These are phyloP conservation scores for Odontophorus gujanensis DNA, from an alignment of 2,113 vertebrate genomes.

Conservation along the genomic window DNA sequence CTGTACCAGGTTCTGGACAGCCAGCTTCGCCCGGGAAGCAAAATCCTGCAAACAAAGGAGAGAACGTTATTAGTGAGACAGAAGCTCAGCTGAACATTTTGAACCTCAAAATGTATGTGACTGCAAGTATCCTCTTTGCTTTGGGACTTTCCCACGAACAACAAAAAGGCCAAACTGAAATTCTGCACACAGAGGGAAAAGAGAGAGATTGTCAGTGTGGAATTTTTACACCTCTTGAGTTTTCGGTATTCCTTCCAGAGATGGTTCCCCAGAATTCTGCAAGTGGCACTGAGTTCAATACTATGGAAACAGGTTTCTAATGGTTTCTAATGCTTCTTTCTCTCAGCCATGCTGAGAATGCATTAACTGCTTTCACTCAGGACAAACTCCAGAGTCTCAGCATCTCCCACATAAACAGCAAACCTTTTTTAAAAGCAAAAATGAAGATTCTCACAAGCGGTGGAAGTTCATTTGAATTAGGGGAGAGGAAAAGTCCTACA, in stretches of 20 bases:
- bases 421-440: not conserved
- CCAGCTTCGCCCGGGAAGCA: conserved; percentile 91
- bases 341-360: not conserved
- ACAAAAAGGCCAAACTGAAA: not conserved
- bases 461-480: not conserved
- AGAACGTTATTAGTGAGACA: not conserved
- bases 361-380: not conserved
- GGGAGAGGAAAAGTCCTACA: not conserved
- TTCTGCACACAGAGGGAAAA: not conserved
- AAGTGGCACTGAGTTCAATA: not conserved
- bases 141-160: not conserved
- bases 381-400: not conserved
- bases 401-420: not conserved
- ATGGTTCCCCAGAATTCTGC: not conserved
- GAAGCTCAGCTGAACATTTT: fast-evolving
- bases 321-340: not conserved
- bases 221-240: fast-evolving
- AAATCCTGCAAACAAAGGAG: conserved; percentile 84
- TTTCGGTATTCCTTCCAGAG: not conserved
- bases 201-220: not conserved
- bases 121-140: not conserved
- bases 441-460: not conserved
- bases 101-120: fast-evolving
- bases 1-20: conserved; percentile 96
- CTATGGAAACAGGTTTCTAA: not conserved